Evolutionary conservation across 2,888 invertebrate species (phyloP), one percentile per base, ranked within the genome.

Genomic region (Mythimna pallens): DNA sequence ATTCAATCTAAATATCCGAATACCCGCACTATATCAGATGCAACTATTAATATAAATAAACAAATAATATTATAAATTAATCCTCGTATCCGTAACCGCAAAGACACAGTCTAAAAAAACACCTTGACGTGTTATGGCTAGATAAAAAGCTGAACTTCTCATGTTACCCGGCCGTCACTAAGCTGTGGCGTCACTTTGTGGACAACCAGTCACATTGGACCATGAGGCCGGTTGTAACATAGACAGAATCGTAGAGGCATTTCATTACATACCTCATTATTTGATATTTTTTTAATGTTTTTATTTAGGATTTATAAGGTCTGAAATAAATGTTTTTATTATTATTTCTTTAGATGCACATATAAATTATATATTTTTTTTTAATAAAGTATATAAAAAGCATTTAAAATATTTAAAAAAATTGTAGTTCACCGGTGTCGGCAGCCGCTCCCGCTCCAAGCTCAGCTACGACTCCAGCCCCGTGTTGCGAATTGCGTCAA

Each of bases 81-180:
- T 65, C 22, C 55, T 22, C 20, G 67, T 40, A 40, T 25, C 47
- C 6, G 63, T 76, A 80, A 86, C 86, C 86, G 69, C 86, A 86
- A 70, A 76, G 57, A 71, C 80, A 73, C 55, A 65, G 73, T 68
- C 65, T 72, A 80, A 81, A 85, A 36, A 81, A 81, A 73, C 74
- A 52, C 52, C 52, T 73, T 79, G 71, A 75, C 70, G 59, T 83
- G 59, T 71, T 54, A 68, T 55, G 52, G 43, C 66, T 80, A 80
- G 76, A 83, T 70, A 80, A 78, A 83, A 74, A 69, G 65, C 50
- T 36, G 54, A 20, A 55, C 30, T 73, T 78, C 77, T 86, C 85
- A 78, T 59, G 65, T 86, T 86, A 85, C 85, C 54, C 55, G 70
- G 58, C 70, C 59, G 85, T 82, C 85, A 84, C 52, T 73, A 65